Conservation (phyloP, 1,140 invertebrate species). For the Drosophila willistoni region DNA sequence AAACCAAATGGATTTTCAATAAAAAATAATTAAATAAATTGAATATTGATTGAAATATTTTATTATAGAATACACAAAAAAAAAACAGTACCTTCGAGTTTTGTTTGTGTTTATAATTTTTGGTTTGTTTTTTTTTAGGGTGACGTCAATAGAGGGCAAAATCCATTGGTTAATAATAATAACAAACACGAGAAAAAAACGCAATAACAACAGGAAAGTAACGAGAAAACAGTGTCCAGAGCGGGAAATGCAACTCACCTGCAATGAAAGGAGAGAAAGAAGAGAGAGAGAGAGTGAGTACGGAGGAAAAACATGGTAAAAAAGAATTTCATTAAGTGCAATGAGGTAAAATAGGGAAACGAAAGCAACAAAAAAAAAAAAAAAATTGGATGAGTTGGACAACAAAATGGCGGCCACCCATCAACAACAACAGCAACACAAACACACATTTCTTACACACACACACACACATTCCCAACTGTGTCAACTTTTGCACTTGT, state of each 20-base stretch:
- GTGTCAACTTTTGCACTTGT: conserved; percentile 80
- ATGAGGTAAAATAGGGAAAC: conserved; percentile 20
- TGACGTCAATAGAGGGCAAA: conserved; percentile 47
- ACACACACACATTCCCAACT: conserved; percentile 40
- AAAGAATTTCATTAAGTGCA: conserved; percentile 77
- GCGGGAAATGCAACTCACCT: conserved; percentile 67
- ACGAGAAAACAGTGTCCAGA: neutral
- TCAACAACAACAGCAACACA: conserved; percentile 10
- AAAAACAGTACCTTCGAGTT: no score
- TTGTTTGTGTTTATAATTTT: neutral
- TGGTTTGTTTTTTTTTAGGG: conserved; percentile 26
- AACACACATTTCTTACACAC: conserved; percentile 1
- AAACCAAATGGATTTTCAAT: no score
- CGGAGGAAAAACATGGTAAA: conserved; percentile 42
- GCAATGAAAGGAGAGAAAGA: conserved; percentile 43
- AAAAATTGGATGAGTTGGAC: conserved; percentile 44
- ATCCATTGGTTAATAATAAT: conserved; percentile 73
- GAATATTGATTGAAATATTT: conserved; percentile 5
- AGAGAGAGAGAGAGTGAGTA: conserved; percentile 15
- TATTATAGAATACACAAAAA: no score
- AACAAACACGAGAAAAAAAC: conserved; percentile 54
- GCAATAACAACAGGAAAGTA: no score
- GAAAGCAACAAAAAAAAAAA: no score
- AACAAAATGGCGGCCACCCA: conserved; percentile 68
- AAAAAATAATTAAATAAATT: no score